Evolutionary conservation across 2,113 vertebrate species (phyloP).

Genomic region (Dipodomys stephensi): DNA sequence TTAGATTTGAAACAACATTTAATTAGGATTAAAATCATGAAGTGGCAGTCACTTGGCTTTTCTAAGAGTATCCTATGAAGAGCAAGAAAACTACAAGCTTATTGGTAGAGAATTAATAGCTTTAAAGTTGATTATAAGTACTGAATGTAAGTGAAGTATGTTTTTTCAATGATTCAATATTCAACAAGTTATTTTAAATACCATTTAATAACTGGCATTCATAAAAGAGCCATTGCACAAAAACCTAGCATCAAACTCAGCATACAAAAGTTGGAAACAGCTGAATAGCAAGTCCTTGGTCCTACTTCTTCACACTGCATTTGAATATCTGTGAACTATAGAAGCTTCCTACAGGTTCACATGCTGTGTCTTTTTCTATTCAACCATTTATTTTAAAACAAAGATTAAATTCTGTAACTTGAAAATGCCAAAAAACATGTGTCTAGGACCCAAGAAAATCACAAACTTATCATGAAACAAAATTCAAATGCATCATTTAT

Average conservation of each 20-base stretch:
- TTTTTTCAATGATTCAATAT: conserved; percentile 16
- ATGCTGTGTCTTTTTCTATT: conserved; percentile 93
- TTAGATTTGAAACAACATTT: conserved; percentile 62
- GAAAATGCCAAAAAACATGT: conserved; percentile 48
- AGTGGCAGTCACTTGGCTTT: conserved; percentile 51
- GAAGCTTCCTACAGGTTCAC: conserved; percentile 95
- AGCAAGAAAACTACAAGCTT: conserved; percentile 64
- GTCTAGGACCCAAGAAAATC: conserved; percentile 19
- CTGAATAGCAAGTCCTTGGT: background rate
- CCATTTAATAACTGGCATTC: conserved; percentile 53
- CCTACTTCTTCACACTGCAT: conserved; percentile 91
- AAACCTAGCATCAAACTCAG: conserved; percentile 56
- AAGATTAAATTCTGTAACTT: conserved; percentile 66
- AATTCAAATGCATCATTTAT: conserved; percentile 32
- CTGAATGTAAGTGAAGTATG: conserved; percentile 55
- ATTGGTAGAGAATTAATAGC: conserved; percentile 51
- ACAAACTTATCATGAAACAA: conserved; percentile 51
- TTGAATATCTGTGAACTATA: conserved; percentile 98
- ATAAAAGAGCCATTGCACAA: conserved; percentile 45
- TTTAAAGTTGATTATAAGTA: conserved; percentile 67
- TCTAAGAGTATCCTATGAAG: conserved; percentile 55
- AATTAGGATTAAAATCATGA: conserved; percentile 66
- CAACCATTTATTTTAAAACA: conserved; percentile 91
- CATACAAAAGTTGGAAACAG: conserved; percentile 59
- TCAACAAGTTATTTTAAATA: too few species aligned